phyloP scores from a whole-genome alignment of 2,888 invertebrate genomes.

The Drepanosiphum platanoidis region DNA sequence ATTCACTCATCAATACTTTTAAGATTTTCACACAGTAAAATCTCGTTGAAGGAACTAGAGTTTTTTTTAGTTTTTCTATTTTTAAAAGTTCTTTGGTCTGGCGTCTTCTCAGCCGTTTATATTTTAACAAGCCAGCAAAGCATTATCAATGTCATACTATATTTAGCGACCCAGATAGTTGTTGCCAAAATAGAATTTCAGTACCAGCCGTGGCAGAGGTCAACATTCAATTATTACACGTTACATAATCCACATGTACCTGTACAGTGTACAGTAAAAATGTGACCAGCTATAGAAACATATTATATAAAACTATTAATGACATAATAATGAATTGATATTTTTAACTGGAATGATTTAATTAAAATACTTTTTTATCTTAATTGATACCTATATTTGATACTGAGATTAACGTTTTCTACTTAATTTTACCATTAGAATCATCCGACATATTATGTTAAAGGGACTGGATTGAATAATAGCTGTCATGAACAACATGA shows the following conservation, averaged over 20 bases:
- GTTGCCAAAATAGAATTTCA: constrained; percentile 52
- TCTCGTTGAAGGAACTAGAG: neutral
- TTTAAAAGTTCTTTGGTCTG: constrained; percentile 36
- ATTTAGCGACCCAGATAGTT: constrained; percentile 45
- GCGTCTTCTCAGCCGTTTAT: neutral
- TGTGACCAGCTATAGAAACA: too few relatives aligned
- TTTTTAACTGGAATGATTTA: too few relatives aligned
- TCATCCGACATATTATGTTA: too few relatives aligned
- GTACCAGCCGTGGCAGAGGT: constrained; percentile 19
- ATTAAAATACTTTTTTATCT: too few relatives aligned
- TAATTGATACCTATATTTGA: too few relatives aligned
- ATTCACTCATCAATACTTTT: neutral
- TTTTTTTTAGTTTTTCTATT: constrained; percentile 43
- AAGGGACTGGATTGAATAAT: too few relatives aligned
- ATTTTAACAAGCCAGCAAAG: constrained; percentile 19
- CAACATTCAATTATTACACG: neutral
- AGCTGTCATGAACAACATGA: too few relatives aligned
- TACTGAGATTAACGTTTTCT: too few relatives aligned
- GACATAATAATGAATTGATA: too few relatives aligned
- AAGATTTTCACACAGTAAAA: neutral
- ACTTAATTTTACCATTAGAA: too few relatives aligned
- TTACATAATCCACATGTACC: neutral
- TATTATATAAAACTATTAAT: too few relatives aligned
- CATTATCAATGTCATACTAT: constrained; percentile 59
- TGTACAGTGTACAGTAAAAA: too few relatives aligned